Conservation (phyloP, 1,140 invertebrate species). For the Cataglyphis hispanica region DNA sequence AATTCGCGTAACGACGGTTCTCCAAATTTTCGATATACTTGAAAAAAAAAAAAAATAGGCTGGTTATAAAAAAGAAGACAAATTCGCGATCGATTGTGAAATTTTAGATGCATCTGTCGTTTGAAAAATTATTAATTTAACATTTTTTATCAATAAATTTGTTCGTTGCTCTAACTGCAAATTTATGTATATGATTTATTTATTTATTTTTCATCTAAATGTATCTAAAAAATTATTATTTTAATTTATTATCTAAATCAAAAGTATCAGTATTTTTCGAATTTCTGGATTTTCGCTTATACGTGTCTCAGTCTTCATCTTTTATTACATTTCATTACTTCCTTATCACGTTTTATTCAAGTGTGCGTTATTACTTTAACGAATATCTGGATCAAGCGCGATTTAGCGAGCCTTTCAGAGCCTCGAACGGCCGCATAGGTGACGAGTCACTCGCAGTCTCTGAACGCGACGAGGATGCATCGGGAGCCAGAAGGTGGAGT, state of each 20-base stretch:
- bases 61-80: neutral
- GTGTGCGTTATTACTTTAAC: neutral
- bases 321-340: neutral
- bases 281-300: neutral
- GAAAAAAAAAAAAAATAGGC: neutral
- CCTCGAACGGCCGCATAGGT: conserved; percentile 3
- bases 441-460: conserved; percentile 51
- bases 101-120: neutral
- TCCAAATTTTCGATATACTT: neutral
- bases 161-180: neutral
- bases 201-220: too few species aligned
- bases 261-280: neutral
- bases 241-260: neutral
- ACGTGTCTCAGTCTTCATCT: neutral
- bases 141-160: neutral
- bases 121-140: neutral
- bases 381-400: conserved; percentile 5
- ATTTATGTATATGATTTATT: neutral
- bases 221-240: neutral
- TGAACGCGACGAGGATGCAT: conserved; percentile 60
- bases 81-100: neutral
- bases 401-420: neutral
- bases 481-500: conserved; percentile 75
- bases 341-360: neutral
- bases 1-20: conserved; percentile 31